Evolutionary conservation across 2,888 invertebrate genomes (phyloP), one percentile per base, ranked within the genome.

Genomic region (Blomia tropicalis): DNA sequence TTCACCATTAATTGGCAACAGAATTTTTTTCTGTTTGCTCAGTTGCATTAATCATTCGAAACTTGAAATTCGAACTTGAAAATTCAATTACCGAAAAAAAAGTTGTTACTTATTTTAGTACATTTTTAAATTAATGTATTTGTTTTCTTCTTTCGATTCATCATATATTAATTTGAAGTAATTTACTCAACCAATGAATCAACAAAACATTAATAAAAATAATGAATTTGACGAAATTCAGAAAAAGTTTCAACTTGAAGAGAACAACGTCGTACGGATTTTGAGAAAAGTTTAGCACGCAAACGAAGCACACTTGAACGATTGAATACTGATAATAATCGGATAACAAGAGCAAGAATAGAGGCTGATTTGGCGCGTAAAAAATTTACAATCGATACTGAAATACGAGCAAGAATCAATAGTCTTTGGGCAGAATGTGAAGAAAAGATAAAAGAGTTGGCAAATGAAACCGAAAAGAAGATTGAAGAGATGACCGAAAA

Each of bases 221-320:
- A 32, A 19, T n/a, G 56, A 56, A 19, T 56, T 29, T 36, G 29
- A 30, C 2, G 29, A 56, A 32, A 30, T 30, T 11, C 23, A 3
- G 56, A 29, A 2, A 36, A 56, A 56, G 19, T 56, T 56, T 56
- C 27, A 22, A 19, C 2, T 19, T 19, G 56, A 56, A 56, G 56
- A 56, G 56, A 2, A 25, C 30, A 56, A 36, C 56, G 29, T 3
- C 25, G 56, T 19, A 22, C 11, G 23, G 29, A 3, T n/a, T 56
- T 56, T 56, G 56, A 56, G 2, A 36, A 2, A 22, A 19, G 14
- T 19, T 22, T 56, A 19, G 4, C n/a, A 3, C 30, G 29, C 2
- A 56, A 56, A 25, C n/a, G 22, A 14, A 51, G 17, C 14, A 51
- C 17, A 22, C 17, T 51, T 17, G 23, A 25, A 2, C 36, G 19